Evolutionary conservation across 1,140 invertebrate genomes (phyloP).

Genomic region (Apis laboriosa): DNA sequence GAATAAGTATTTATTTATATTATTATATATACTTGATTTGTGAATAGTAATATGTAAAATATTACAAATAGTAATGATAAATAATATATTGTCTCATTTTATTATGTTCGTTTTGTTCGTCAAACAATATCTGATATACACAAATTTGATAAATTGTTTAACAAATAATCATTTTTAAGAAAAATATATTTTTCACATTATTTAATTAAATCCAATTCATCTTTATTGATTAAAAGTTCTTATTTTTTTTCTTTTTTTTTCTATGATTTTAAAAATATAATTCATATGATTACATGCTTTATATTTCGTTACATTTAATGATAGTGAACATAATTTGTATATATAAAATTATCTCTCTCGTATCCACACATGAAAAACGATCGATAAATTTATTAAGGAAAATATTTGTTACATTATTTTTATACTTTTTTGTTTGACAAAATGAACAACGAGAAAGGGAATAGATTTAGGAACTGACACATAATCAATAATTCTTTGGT

Average conservation of each 20-base stretch:
- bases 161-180: not conserved
- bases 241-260: rapidly evolving
- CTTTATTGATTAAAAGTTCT: not conserved
- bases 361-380: not conserved
- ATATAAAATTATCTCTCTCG: not conserved
- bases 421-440: not conserved
- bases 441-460: not conserved
- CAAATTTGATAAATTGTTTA: conserved; percentile 13
- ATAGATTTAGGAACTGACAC: not conserved
- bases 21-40: conserved; percentile 6
- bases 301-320: not conserved
- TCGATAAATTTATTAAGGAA: conserved; percentile 26
- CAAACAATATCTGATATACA: not conserved
- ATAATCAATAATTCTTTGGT: not conserved
- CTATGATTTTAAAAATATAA: too few relatives aligned
- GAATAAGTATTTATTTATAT: not conserved
- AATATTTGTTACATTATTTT: conserved; percentile 19
- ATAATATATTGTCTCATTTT: conserved; percentile 19
- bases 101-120: not conserved
- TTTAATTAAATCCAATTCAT: not conserved
- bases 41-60: not conserved
- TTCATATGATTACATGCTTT: not conserved
- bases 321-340: not conserved
- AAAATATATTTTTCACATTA: not conserved
- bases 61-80: not conserved